Base-by-base conservation (phyloP, 2,797 vertebrate species). In the Epinephelus coioides region DNA sequence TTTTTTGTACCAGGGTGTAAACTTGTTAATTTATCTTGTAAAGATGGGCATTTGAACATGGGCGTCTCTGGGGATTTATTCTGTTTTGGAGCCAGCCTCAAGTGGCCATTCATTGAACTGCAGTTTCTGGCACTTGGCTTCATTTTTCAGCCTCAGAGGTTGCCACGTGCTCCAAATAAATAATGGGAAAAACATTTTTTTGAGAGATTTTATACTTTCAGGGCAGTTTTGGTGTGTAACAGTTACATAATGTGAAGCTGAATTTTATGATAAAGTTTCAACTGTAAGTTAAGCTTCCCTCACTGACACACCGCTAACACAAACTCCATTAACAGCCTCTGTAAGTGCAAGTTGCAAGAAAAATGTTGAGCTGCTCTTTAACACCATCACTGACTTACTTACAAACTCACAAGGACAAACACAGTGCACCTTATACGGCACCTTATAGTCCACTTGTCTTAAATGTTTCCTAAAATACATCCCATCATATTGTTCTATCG, bases 291-390 rank as follows among this genome's bases (percentile, higher is more conserved):
- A 10, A 73, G 40, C 40, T 53, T 62, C 19, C 13, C 57, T 73
- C 17, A 23, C 17, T 23, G 49, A 71, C 49, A 64, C 59, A 53
- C 67, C 73, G 56, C 72, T 21, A 30, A 65, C 34, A 73, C 13
- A 25, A 19, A 19, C 13, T 69, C 65, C 38, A 65, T 46, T 54
- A 82, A 55, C 47, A 5, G 63, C 56, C 65, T 43, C 53, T 64
- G 19, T 57, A 11, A 44, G 57, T 62, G 78, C 43, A 40, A 25
- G 51, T 79, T 50, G 25, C 25, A 27, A 27, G 25, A 25, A 27
- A 27, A 27, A 27, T 27, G 25, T 4, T 27, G 25, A 27, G 25
- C 25, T 27, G 25, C 25, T 76, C 46, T 70, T 59, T 9, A 18
- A 53, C 40, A 2, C 30, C 4, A 5, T 4, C 2, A 17, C 23